A percentile compares a stretch with the other conserved stretches of the same genome.
These are phyloP conservation scores for Equus quagga DNA, from an alignment of 2,113 vertebrate species.

Conservation along the genomic window DNA sequence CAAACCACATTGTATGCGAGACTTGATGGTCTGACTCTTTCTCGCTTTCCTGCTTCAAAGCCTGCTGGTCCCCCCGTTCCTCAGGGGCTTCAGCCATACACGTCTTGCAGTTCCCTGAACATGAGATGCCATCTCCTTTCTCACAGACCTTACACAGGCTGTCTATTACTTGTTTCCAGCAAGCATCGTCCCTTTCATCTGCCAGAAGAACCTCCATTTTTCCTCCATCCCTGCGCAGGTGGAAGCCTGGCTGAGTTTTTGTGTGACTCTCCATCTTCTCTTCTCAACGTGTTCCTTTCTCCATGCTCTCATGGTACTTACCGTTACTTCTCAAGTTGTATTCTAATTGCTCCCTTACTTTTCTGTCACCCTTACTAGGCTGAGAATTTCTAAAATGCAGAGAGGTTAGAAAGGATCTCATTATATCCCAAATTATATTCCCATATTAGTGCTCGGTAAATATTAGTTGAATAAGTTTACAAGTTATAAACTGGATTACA, in stretches of 20 bases:
- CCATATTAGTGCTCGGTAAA: neutral
- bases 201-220: rapidly evolving
- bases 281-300: rapidly evolving
- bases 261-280: neutral
- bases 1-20: neutral
- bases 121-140: neutral
- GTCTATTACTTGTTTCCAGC: neutral
- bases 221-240: neutral
- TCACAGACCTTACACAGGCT: rapidly evolving
- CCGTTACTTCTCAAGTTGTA: neutral
- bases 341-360: neutral
- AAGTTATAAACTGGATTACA: neutral
- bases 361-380: neutral
- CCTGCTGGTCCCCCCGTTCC: rapidly evolving
- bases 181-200: neutral
- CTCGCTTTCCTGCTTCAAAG: neutral
- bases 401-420: neutral
- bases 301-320: rapidly evolving
- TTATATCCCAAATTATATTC: neutral
- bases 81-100: neutral
- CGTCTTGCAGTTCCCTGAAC: neutral
- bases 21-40: neutral
- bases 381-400: neutral
- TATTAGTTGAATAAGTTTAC: neutral
- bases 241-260: rapidly evolving